Conservation (phyloP, 2,113 vertebrate species). For the Chrysochloris asiatica region DNA sequence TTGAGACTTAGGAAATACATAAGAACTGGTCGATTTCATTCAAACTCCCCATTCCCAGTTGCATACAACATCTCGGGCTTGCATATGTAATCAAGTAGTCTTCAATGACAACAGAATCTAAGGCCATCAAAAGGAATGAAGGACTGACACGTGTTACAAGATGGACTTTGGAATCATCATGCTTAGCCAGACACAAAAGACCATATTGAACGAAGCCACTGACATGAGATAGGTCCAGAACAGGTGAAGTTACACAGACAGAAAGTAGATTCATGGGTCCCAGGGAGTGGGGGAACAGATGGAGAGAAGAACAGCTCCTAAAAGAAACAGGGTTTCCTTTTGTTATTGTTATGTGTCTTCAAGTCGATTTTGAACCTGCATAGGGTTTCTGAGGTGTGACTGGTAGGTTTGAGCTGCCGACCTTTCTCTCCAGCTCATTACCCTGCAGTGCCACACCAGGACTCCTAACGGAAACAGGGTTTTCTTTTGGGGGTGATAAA, state of each 20-base stretch:
- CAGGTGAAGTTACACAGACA: background rate
- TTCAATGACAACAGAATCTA: slow-evolving; percentile 1
- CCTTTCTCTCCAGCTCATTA: too few species aligned
- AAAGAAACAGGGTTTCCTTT: background rate
- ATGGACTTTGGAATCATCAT: background rate
- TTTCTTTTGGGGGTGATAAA: background rate
- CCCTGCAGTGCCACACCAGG: too few species aligned
- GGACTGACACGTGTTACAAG: background rate
- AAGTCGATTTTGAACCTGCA: too few species aligned
- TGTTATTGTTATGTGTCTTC: too few species aligned
- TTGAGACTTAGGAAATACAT: background rate
- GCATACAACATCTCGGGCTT: background rate
- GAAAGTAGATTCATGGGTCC: background rate
- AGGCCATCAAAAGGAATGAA: background rate
- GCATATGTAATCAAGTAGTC: background rate
- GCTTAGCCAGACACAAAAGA: too few species aligned
- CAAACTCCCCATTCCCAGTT: background rate
- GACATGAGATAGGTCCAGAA: background rate
- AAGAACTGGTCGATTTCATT: background rate
- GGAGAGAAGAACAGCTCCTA: background rate
- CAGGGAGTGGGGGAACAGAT: background rate
- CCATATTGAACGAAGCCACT: background rate
- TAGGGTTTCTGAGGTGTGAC: too few species aligned
- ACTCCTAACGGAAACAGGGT: background rate
- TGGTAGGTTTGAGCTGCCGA: too few species aligned